Conservation (phyloP, 2,888 invertebrate species). For the Chorisops tibialis region DNA sequence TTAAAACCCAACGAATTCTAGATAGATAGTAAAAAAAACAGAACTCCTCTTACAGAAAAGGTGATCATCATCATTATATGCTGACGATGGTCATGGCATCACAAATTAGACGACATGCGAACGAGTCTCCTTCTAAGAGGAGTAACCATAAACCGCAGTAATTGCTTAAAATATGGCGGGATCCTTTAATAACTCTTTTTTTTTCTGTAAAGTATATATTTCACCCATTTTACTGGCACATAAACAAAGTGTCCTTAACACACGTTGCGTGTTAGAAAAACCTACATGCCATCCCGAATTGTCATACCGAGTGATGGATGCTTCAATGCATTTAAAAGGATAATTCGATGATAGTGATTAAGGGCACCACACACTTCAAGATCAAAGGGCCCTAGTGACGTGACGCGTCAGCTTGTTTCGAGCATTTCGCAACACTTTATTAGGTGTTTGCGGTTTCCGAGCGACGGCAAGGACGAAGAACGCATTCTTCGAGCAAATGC, state of each 20-base stretch:
- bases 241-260: too few species aligned
- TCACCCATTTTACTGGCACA: too few species aligned
- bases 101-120: conserved; percentile 25
- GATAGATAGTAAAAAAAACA: background rate
- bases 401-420: too few species aligned
- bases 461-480: background rate
- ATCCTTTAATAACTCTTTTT: background rate
- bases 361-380: too few species aligned
- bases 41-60: background rate
- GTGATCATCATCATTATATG: conserved; percentile 14
- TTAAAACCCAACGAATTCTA: too few species aligned
- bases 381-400: too few species aligned
- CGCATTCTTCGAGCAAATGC: conserved; percentile 3
- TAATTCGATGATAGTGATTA: too few species aligned
- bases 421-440: background rate
- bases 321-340: too few species aligned
- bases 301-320: too few species aligned
- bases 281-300: too few species aligned
- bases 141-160: conserved; percentile 23
- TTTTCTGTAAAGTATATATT: too few species aligned
- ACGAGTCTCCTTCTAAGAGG: conserved; percentile 4
- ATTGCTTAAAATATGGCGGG: background rate
- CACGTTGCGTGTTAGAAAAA: too few species aligned
- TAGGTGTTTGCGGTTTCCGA: conserved; percentile 21
- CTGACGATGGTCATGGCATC: conserved; percentile 5